phyloP scores from a whole-genome alignment of 2,113 vertebrate genomes.

The Falcunculus frontatus region DNA sequence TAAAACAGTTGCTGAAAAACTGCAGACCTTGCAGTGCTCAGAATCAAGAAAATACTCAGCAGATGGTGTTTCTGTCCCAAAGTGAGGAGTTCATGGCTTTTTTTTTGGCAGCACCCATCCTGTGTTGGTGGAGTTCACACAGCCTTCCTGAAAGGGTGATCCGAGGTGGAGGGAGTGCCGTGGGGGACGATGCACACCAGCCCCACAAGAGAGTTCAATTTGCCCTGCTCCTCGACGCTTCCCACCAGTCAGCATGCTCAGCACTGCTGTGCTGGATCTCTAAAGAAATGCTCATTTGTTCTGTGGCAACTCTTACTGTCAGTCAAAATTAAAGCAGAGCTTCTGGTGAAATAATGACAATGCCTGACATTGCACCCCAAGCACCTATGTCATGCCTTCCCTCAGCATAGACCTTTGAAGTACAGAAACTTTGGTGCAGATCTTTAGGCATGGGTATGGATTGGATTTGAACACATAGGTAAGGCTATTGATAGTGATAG shows the following conservation, averaged over 20 bases:
- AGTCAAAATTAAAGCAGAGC: neutral
- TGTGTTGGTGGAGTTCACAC: neutral
- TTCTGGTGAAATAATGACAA: neutral
- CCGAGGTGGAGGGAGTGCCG: neutral
- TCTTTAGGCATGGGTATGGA: neutral
- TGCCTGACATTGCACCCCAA: neutral
- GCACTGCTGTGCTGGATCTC: neutral
- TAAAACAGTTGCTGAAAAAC: slow-evolving; percentile 49
- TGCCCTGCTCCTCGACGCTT: neutral
- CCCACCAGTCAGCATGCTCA: accelerated
- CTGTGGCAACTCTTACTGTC: neutral
- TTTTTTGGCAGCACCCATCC: neutral
- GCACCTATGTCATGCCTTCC: accelerated
- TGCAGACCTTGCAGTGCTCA: slow-evolving; percentile 33
- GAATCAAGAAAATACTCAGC: slow-evolving; percentile 17
- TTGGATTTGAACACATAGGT: accelerated
- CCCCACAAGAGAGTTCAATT: neutral
- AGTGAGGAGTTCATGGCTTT: neutral
- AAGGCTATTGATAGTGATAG: neutral
- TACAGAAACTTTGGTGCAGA: neutral
- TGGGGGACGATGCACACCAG: neutral
- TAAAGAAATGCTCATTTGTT: neutral
- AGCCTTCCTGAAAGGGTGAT: slow-evolving; percentile 14
- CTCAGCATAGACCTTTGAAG: accelerated
- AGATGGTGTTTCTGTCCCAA: slow-evolving; percentile 24